A percentile compares a stretch with the other conserved stretches of the same genome.
phyloP scores from a whole-genome alignment of 2,888 invertebrate genomes.

The Pyrochroa serraticornis region DNA sequence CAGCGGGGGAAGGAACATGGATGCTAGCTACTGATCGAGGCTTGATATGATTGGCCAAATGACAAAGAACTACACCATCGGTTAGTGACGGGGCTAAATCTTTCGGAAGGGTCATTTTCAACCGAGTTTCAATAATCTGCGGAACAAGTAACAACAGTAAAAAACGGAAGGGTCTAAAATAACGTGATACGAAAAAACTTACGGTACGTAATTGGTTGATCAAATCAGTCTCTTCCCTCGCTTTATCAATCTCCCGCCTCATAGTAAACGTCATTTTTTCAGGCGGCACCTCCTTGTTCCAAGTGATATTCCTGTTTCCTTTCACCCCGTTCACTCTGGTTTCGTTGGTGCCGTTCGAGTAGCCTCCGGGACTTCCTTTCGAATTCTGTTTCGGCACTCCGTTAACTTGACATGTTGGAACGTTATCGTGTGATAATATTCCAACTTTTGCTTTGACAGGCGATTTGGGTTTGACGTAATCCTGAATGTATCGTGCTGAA shows the following conservation, averaged over 20 bases:
- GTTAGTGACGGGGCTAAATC: slow-evolving; percentile 83
- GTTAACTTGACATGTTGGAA: slow-evolving; percentile 45
- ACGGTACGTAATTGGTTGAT: slow-evolving; percentile 84
- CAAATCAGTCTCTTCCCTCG: slow-evolving; percentile 86
- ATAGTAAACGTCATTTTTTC: slow-evolving; percentile 90
- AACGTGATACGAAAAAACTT: slow-evolving; percentile 51
- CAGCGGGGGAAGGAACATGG: slow-evolving; percentile 92
- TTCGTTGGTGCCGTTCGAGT: slow-evolving; percentile 50
- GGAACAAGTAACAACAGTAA: slow-evolving; percentile 34
- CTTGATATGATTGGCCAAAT: slow-evolving; percentile 90
- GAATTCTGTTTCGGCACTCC: slow-evolving; percentile 27
- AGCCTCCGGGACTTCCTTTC: slow-evolving; percentile 54
- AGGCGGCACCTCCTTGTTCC: slow-evolving; percentile 73
- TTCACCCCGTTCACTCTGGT: slow-evolving; percentile 46
- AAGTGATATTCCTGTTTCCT: slow-evolving; percentile 64
- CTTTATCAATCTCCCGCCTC: slow-evolving; percentile 89
- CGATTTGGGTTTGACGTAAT: slow-evolving; percentile 71
- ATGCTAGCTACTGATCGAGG: slow-evolving; percentile 92
- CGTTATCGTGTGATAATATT: slow-evolving; percentile 66
- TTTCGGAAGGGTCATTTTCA: slow-evolving; percentile 88
- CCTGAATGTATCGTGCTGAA: slow-evolving; percentile 45
- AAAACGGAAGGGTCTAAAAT: not conserved
- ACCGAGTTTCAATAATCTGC: slow-evolving; percentile 86
- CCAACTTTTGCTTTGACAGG: slow-evolving; percentile 66
- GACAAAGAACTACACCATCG: slow-evolving; percentile 93